These are phyloP conservation scores for Amia ocellicauda DNA, from an alignment of 2,113 vertebrate genomes.

Conservation along the genomic window DNA sequence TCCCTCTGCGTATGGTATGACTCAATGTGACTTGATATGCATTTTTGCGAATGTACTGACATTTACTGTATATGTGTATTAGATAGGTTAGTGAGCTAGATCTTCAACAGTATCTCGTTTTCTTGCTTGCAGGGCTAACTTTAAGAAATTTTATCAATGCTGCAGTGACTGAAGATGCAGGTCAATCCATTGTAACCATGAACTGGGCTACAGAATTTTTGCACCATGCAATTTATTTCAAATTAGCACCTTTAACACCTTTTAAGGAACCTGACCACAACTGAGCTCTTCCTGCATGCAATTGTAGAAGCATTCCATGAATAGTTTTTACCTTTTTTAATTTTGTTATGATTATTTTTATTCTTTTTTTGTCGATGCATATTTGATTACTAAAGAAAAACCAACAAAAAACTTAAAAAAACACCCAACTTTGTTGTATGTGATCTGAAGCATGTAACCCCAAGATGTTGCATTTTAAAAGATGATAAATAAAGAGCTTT, in stretches of 20 bases:
- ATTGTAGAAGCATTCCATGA: slow-evolving; percentile 85
- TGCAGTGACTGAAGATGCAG: slow-evolving; percentile 97
- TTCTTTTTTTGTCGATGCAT: slow-evolving; percentile 83
- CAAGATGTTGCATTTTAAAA: slow-evolving; percentile 96
- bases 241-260: slow-evolving; percentile 84
- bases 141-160: slow-evolving; percentile 95
- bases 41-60: slow-evolving; percentile 15
- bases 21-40: slow-evolving; percentile 37
- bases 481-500: slow-evolving; percentile 99
- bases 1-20: slow-evolving; percentile 7
- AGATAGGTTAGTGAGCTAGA: slow-evolving; percentile 82
- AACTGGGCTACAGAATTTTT: slow-evolving; percentile 85
- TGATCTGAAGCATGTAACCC: slow-evolving; percentile 97
- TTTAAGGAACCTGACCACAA: slow-evolving; percentile 78
- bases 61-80: slow-evolving; percentile 59
- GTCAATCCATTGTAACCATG: slow-evolving; percentile 91
- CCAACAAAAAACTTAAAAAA: slow-evolving; percentile 52
- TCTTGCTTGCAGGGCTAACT: slow-evolving; percentile 99
- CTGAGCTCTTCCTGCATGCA: slow-evolving; percentile 91
- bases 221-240: slow-evolving; percentile 83
- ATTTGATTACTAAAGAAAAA: slow-evolving; percentile 71
- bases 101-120: slow-evolving; percentile 92
- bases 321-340: slow-evolving; percentile 71
- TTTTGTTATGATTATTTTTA: slow-evolving; percentile 34
- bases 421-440: slow-evolving; percentile 92